Conservation (phyloP, 2,797 vertebrate genomes). For the Sebastes nivosus region DNA sequence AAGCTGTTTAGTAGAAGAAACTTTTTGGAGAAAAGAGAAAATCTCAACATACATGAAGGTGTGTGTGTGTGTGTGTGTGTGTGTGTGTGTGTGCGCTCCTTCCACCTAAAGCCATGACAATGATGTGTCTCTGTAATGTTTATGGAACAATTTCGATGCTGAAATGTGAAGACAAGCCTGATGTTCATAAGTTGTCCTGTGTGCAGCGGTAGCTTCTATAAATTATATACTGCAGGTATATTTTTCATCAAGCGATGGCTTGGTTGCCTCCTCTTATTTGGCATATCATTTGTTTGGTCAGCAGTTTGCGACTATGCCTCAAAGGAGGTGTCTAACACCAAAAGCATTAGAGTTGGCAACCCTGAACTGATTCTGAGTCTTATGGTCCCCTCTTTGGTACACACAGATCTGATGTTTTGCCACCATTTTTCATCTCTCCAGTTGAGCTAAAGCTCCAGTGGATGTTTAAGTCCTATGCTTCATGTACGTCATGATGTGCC, state of each 20-base stretch:
- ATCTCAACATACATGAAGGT: neutral
- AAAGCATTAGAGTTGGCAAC: neutral
- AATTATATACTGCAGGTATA: neutral
- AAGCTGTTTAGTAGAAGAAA: neutral
- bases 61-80: neutral
- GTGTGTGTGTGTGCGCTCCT: neutral
- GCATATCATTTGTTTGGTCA: neutral
- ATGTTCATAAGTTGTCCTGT: neutral
- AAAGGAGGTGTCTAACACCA: neutral
- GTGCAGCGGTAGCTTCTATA: neutral
- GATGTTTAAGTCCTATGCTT: no score
- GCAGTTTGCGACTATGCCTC: neutral
- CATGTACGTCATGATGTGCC: no score
- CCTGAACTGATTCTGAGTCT: neutral
- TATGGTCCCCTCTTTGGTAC: neutral
- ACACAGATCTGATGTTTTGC: neutral
- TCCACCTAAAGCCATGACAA: neutral
- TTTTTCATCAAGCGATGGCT: neutral
- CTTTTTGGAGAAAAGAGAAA: neutral
- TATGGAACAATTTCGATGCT: neutral
- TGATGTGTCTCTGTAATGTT: neutral
- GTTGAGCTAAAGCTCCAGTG: neutral
- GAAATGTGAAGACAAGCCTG: neutral
- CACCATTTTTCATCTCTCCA: neutral
- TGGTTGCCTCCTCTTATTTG: neutral